Conservation (phyloP, 92 coral and sea anemone genomes). For the Phenganax stokvisi region DNA sequence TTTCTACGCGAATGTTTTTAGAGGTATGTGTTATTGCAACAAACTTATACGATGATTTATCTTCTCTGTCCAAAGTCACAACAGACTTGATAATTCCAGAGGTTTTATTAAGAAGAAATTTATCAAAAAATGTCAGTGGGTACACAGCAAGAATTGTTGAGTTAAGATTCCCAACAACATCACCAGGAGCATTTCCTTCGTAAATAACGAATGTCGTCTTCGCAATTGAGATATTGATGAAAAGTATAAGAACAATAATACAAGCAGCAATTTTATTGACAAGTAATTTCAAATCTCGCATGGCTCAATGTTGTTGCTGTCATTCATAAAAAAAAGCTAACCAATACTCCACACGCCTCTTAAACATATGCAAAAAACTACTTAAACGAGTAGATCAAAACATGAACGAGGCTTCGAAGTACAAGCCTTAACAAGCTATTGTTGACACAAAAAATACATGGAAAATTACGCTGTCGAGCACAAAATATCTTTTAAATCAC, state of each 20-base stretch:
- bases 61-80: constrained; percentile 64
- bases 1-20: constrained; percentile 23
- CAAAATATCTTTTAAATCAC: not conserved
- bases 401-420: not conserved
- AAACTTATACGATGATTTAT: constrained; percentile 27
- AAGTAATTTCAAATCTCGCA: constrained; percentile 2
- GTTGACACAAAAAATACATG: constrained; percentile 14
- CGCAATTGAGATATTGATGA: not conserved
- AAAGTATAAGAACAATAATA: not conserved
- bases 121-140: not conserved
- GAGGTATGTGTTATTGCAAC: not conserved
- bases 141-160: not conserved
- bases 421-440: constrained; percentile 3
- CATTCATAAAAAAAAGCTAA: constrained; percentile 4
- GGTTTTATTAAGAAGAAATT: constrained; percentile 17
- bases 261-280: not conserved
- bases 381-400: not conserved
- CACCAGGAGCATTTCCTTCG: constrained; percentile 71
- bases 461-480: not conserved
- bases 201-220: constrained; percentile 48
- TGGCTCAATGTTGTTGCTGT: constrained; percentile 1
- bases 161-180: constrained; percentile 64
- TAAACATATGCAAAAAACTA: not conserved
- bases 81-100: constrained; percentile 55
- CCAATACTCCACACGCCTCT: constrained; percentile 2